Conservation (phyloP, 2,888 invertebrate species). For the Atethmia centrago region DNA sequence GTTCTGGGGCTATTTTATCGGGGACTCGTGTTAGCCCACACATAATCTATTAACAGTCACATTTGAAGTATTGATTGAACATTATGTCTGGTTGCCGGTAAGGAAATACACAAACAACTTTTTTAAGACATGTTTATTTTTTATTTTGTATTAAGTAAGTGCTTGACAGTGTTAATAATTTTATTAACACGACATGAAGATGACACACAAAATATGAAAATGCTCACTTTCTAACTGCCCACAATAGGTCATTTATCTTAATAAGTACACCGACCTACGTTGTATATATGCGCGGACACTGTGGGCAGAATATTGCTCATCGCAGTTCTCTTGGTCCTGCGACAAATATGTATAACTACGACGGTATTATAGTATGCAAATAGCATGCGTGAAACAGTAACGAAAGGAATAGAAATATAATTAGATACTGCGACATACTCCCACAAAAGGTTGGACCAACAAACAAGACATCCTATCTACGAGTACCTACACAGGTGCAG, state of each 20-base stretch:
- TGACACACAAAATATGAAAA: slow-evolving; percentile 5
- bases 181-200: slow-evolving; percentile 1
- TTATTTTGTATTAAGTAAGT: not conserved
- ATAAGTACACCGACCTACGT: not conserved
- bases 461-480: too few species aligned
- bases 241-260: not conserved
- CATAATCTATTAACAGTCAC: slow-evolving; percentile 16
- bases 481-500: too few species aligned
- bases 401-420: not conserved
- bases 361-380: not conserved
- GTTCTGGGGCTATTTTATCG: slow-evolving; percentile 18
- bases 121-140: too few species aligned
- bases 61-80: slow-evolving; percentile 14
- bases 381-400: too few species aligned
- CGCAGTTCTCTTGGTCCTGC: not conserved
- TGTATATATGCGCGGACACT: too few species aligned
- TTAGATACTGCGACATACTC: not conserved
- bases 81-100: slow-evolving; percentile 5
- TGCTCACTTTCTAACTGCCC: slow-evolving; percentile 1
- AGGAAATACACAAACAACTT: not conserved
- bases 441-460: not conserved
- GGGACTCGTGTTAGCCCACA: slow-evolving; percentile 20
- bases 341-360: not conserved
- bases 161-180: too few species aligned
- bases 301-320: slow-evolving; percentile 13